Percentiles rank a stretch among this genome's conserved stretches.
These are phyloP conservation scores for Trachops cirrhosus DNA, from an alignment of 2,797 vertebrate genomes.

Conservation along the genomic window DNA sequence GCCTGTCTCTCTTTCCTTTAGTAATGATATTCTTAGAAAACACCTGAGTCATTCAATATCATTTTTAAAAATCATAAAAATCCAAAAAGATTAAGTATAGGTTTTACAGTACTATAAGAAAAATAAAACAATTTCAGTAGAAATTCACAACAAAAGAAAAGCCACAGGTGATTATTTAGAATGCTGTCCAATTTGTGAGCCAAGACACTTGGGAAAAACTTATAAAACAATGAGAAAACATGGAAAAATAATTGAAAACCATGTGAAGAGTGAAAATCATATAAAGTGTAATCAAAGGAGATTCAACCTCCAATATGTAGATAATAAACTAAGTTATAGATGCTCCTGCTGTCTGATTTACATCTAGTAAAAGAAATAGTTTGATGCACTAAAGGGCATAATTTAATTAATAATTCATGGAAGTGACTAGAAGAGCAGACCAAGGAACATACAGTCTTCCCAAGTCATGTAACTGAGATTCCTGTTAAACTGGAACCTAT, in stretches of 20 bases:
- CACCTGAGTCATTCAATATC: neutral
- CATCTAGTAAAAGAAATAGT: neutral
- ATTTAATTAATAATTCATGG: rapidly evolving
- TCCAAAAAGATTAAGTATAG: neutral
- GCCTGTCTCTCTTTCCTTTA: neutral
- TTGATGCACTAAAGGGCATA: too few species aligned
- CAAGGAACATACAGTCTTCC: rapidly evolving
- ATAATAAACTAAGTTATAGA: neutral
- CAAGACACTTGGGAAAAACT: rapidly evolving
- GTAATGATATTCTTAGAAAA: neutral
- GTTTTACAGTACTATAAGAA: neutral
- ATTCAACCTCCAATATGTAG: neutral
- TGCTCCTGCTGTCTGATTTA: rapidly evolving
- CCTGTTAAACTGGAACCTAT: rapidly evolving
- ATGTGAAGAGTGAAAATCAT: neutral
- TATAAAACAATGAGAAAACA: rapidly evolving
- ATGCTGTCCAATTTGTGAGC: rapidly evolving
- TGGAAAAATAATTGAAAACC: neutral
- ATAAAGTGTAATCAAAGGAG: neutral
- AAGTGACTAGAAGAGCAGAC: rapidly evolving
- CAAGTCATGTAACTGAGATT: neutral
- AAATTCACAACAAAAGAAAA: neutral
- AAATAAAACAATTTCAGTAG: neutral
- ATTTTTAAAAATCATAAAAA: neutral
- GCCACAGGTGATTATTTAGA: too few species aligned